Evolutionary conservation across 2,797 vertebrate genomes (phyloP).

Genomic region (Muscicapa striata): DNA sequence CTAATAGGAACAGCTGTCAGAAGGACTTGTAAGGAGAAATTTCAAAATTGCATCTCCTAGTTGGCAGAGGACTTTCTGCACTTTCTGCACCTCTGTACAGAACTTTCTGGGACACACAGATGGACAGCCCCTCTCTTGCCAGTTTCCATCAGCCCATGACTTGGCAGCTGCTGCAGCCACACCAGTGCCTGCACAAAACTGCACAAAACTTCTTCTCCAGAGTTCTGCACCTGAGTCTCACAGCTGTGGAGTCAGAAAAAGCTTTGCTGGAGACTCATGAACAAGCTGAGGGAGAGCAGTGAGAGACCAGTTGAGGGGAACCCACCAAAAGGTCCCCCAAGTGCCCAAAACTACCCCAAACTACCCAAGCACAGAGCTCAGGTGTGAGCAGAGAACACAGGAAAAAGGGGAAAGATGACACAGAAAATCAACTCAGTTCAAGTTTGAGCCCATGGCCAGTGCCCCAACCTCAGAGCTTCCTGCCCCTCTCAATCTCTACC

Average conservation of each 20-base stretch:
- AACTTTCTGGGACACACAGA: background rate
- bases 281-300: background rate
- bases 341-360: background rate
- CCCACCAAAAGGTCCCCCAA: background rate
- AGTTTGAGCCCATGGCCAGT: background rate
- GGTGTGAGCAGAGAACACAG: background rate
- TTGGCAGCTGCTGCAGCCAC: background rate
- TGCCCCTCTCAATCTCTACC: background rate
- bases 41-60: background rate
- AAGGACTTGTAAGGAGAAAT: conserved; percentile 25
- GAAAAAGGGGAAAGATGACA: background rate
- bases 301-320: background rate
- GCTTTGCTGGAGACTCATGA: background rate
- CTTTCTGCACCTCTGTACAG: background rate
- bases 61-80: background rate
- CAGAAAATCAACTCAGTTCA: background rate
- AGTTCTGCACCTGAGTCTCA: background rate
- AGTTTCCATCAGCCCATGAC: background rate
- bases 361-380: background rate
- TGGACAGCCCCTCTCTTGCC: background rate
- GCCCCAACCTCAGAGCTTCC: background rate
- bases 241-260: background rate
- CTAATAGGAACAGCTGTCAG: conserved; percentile 50
- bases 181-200: background rate
- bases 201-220: background rate